Percentiles rank a stretch among this genome's conserved stretches.
Evolutionary conservation across 2,888 invertebrate genomes (phyloP).

Genomic region (Zele albiditarsus): DNA sequence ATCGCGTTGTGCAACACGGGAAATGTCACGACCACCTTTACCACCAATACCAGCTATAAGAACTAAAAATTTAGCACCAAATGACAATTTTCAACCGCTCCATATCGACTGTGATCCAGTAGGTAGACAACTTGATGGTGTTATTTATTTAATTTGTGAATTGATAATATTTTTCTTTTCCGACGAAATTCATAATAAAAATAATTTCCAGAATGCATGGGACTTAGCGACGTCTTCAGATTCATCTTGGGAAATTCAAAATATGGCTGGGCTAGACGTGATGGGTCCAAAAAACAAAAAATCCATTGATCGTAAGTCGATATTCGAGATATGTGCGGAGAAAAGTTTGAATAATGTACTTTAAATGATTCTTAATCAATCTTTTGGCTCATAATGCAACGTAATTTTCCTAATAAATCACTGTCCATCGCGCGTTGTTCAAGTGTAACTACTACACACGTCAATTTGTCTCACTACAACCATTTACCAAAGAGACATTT

Average conservation of each 20-base stretch:
- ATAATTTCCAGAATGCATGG: constrained; percentile 77
- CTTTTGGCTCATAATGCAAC: neutral
- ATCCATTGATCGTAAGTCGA: constrained; percentile 49
- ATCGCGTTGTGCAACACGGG: neutral
- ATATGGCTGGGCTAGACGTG: constrained; percentile 78
- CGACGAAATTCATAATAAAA: neutral
- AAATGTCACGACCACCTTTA: constrained; percentile 11
- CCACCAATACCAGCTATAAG: constrained; percentile 6
- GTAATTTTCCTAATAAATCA: neutral
- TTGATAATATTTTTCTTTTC: neutral
- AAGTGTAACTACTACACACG: neutral
- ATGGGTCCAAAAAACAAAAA: constrained; percentile 70
- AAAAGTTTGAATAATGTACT: neutral
- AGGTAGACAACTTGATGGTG: constrained; percentile 66
- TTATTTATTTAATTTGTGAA: constrained; percentile 14
- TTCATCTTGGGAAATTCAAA: constrained; percentile 73
- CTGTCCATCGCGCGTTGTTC: neutral
- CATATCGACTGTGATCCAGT: constrained; percentile 78
- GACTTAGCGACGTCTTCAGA: constrained; percentile 70
- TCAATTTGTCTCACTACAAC: neutral
- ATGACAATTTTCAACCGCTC: constrained; percentile 33
- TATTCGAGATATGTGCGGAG: neutral
- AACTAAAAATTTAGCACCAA: constrained; percentile 21
- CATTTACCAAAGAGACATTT: neutral
- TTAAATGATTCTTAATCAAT: neutral